phyloP scores from a whole-genome alignment of 2,113 vertebrate species.

The Hippocampus barbouri region DNA sequence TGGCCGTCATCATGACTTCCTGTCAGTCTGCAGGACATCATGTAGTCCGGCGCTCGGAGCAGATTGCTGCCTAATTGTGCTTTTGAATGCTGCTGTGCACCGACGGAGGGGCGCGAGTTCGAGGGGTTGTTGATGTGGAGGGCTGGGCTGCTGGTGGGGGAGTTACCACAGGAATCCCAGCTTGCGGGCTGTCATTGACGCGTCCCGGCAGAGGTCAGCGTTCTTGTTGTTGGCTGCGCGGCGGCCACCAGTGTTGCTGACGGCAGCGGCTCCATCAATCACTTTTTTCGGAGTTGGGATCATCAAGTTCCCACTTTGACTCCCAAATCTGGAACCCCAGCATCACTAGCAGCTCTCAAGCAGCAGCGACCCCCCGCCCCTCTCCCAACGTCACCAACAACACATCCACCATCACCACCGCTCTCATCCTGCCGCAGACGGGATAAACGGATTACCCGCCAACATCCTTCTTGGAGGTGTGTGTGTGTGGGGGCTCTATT shows the following conservation, averaged over 20 bases:
- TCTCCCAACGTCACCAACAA: constrained; percentile 63
- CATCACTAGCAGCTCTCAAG: constrained; percentile 52
- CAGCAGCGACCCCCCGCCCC: constrained; percentile 74
- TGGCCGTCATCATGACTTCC: background rate
- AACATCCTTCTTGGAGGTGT: constrained; percentile 74
- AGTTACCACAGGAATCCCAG: constrained; percentile 47
- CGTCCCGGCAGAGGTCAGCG: constrained; percentile 54
- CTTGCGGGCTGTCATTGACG: constrained; percentile 55
- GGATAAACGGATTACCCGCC: constrained; percentile 91
- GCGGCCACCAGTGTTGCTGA: constrained; percentile 47
- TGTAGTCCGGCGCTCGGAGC: constrained; percentile 86
- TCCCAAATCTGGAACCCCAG: constrained; percentile 9
- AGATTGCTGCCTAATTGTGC: constrained; percentile 93
- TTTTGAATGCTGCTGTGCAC: constrained; percentile 76
- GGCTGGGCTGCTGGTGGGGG: constrained; percentile 44
- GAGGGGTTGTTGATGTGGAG: constrained; percentile 35
- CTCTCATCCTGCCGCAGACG: constrained; percentile 78
- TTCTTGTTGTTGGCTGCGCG: constrained; percentile 38
- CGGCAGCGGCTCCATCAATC: background rate
- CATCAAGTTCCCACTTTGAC: constrained; percentile 36
- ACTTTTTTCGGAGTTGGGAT: background rate
- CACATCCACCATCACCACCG: constrained; percentile 76
- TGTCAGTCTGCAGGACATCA: constrained; percentile 83
- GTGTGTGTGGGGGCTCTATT: constrained; percentile 78
- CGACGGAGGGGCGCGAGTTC: constrained; percentile 42